Evolutionary conservation across 2,113 vertebrate species (phyloP).

Genomic region (Fukomys damarensis): DNA sequence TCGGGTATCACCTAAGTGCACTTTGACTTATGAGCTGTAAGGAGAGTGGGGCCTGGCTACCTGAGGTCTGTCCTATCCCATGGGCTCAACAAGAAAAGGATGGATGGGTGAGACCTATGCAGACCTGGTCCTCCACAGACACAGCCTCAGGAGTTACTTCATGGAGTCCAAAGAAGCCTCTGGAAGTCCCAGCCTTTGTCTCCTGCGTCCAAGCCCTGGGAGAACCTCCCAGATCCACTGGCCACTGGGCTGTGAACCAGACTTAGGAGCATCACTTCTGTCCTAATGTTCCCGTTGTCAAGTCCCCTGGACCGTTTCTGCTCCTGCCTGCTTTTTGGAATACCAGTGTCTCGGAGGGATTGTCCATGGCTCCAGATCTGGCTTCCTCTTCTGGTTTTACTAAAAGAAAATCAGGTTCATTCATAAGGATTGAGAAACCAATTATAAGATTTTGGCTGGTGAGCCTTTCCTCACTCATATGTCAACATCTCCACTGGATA

Average conservation of each 20-base stretch:
- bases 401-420: neutral
- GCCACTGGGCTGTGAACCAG: neutral
- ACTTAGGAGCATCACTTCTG: neutral
- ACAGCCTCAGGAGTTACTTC: neutral
- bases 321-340: neutral
- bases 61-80: neutral
- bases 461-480: neutral
- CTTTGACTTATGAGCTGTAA: neutral
- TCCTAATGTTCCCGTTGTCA: neutral
- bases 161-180: neutral
- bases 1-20: neutral
- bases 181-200: neutral
- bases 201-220: neutral
- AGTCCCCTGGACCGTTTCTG: neutral
- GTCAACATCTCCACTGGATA: neutral
- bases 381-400: neutral
- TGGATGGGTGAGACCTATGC: rapidly evolving
- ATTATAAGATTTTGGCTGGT: neutral
- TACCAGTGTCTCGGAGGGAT: neutral
- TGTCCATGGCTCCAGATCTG: neutral
- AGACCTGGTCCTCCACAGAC: neutral
- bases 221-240: neutral
- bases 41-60: neutral
- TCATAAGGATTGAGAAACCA: neutral
- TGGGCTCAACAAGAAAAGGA: neutral